These are phyloP conservation scores for Lutraria lutraria DNA, from an alignment of 2,888 invertebrate genomes.

Conservation along the genomic window DNA sequence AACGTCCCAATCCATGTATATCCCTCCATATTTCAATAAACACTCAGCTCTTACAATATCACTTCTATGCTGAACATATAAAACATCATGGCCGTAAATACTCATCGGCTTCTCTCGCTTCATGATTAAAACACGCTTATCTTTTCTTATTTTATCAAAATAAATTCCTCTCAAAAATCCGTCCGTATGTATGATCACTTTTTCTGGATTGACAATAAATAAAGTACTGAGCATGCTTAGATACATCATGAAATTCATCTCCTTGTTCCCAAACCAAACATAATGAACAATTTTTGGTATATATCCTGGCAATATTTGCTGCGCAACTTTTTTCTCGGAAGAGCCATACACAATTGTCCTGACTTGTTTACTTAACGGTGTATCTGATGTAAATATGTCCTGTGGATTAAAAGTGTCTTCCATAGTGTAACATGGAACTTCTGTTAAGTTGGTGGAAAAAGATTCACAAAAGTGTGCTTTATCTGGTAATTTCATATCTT, in stretches of 20 bases:
- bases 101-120: conserved; percentile 72
- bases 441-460: conserved; percentile 11
- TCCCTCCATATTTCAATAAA: conserved; percentile 84
- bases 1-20: conserved; percentile 86
- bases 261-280: conserved; percentile 81
- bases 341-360: conserved; percentile 77
- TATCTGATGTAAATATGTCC: conserved; percentile 76
- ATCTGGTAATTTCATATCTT: conserved; percentile 17
- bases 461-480: conserved; percentile 28
- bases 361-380: conserved; percentile 71
- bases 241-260: conserved; percentile 83
- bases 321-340: conserved; percentile 62
- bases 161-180: conserved; percentile 77
- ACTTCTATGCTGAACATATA: conserved; percentile 81
- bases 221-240: conserved; percentile 82
- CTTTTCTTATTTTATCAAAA: conserved; percentile 76
- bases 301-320: conserved; percentile 59
- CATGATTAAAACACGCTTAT: conserved; percentile 73
- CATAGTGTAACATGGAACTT: conserved; percentile 39
- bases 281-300: conserved; percentile 85
- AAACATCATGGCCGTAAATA: conserved; percentile 77
- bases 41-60: conserved; percentile 84
- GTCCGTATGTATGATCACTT: conserved; percentile 83
- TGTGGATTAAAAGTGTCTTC: conserved; percentile 70
- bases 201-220: conserved; percentile 80